A percentile compares a stretch with the other conserved stretches of the same genome.
Evolutionary conservation across 2,113 vertebrate genomes (phyloP).

Genomic region (Meleagris gallopavo): DNA sequence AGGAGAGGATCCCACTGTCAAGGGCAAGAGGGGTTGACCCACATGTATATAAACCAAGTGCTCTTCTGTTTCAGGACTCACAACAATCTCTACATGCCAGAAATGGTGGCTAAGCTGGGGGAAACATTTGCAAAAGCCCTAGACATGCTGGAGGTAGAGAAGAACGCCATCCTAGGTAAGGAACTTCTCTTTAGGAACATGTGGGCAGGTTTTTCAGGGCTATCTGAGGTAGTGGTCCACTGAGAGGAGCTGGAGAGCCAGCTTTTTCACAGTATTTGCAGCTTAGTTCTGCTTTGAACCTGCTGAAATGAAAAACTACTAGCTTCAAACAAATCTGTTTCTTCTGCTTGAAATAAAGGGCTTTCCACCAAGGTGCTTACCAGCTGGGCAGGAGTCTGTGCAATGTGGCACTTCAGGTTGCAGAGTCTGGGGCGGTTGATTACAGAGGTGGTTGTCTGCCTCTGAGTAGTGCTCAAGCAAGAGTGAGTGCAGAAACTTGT

Average conservation of each 20-base stretch:
- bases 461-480: background rate
- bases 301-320: background rate
- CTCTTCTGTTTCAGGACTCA: slow-evolving; percentile 85
- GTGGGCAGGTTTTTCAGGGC: background rate
- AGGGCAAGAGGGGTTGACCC: background rate
- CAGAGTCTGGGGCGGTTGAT: background rate
- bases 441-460: background rate
- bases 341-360: background rate
- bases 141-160: slow-evolving; percentile 92
- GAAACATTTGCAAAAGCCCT: slow-evolving; percentile 86
- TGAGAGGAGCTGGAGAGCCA: background rate
- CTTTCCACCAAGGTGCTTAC: background rate
- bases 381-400: background rate
- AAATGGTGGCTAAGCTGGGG: slow-evolving; percentile 88
- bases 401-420: background rate
- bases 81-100: slow-evolving; percentile 90
- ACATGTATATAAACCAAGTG: slow-evolving; percentile 1
- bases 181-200: background rate
- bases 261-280: background rate
- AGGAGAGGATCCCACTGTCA: slow-evolving; percentile 65
- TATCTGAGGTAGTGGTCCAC: background rate
- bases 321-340: background rate
- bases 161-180: slow-evolving; percentile 91
- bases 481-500: background rate
- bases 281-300: background rate